These are phyloP conservation scores for Gymnoscelis rufifasciata DNA, from an alignment of 2,888 invertebrate genomes.

Conservation along the genomic window DNA sequence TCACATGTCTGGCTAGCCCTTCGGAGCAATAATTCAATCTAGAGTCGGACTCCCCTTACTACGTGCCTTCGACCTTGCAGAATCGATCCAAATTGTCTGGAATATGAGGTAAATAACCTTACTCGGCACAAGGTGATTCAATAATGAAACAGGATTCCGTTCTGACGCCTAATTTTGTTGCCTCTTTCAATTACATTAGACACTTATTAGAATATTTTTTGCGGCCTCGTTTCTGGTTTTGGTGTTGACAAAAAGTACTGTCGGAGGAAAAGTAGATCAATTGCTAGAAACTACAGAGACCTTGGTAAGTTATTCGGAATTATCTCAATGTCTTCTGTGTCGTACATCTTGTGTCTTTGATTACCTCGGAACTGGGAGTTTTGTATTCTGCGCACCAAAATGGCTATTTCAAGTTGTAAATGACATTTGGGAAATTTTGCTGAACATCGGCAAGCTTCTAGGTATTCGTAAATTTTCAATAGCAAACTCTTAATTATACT, in stretches of 20 bases:
- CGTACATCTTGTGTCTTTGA: too few species aligned
- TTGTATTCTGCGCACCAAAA: too few species aligned
- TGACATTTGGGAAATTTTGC: too few species aligned
- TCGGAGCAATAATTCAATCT: conserved; percentile 15
- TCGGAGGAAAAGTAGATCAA: conserved; percentile 47
- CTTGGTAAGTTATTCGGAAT: neutral
- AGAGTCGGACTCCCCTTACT: conserved; percentile 14
- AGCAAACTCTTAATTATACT: too few species aligned
- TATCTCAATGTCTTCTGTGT: too few species aligned
- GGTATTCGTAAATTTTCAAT: too few species aligned
- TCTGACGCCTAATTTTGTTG: conserved; percentile 12
- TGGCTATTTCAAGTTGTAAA: too few species aligned
- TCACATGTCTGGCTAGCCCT: conserved; percentile 1
- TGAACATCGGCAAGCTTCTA: too few species aligned
- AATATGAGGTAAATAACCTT: conserved; percentile 26
- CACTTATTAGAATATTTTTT: conserved; percentile 23
- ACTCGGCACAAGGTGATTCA: conserved; percentile 21
- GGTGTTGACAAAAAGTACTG: conserved; percentile 42
- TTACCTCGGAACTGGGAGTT: too few species aligned
- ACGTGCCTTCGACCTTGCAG: conserved; percentile 25
- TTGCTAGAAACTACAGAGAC: conserved; percentile 37
- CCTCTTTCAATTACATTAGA: conserved; percentile 18
- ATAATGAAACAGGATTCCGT: conserved; percentile 13
- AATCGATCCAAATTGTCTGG: conserved; percentile 28
- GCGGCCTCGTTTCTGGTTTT: conserved; percentile 29